These are phyloP conservation scores for Schizotus pectinicornis DNA, from an alignment of 2,888 invertebrate genomes.

Conservation along the genomic window DNA sequence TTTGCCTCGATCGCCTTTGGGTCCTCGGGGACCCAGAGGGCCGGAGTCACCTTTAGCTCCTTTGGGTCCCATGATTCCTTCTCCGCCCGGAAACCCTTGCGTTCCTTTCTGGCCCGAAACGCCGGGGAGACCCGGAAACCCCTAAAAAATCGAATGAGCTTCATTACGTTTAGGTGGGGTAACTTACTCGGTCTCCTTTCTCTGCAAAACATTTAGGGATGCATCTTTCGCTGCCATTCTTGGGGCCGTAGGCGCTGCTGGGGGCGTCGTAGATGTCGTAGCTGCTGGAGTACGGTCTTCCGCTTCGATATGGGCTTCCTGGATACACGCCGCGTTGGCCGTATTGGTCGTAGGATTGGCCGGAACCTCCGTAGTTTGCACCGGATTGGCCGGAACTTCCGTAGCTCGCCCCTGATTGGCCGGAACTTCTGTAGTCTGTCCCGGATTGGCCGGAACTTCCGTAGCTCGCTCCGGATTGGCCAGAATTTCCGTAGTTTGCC, in stretches of 20 bases:
- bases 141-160: constrained; percentile 60
- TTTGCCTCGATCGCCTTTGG: constrained; percentile 85
- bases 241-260: constrained; percentile 57
- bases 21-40: constrained; percentile 78
- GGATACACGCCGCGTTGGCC: constrained; percentile 35
- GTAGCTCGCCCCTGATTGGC: constrained; percentile 13
- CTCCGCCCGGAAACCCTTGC: constrained; percentile 81
- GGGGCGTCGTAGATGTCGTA: constrained; percentile 61
- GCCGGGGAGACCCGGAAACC: constrained; percentile 76
- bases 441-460: constrained; percentile 2
- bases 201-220: constrained; percentile 88
- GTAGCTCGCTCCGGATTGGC: constrained; percentile 10
- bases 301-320: constrained; percentile 48
- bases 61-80: constrained; percentile 86
- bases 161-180: neutral
- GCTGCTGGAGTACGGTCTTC: constrained; percentile 57
- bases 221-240: constrained; percentile 70
- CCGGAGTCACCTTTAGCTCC: constrained; percentile 90
- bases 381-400: constrained; percentile 9
- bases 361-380: neutral
- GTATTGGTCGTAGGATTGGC: constrained; percentile 32
- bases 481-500: constrained; percentile 12
- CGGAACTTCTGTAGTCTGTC: neutral
- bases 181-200: constrained; percentile 77
- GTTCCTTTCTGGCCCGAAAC: constrained; percentile 76